These are phyloP conservation scores for Zoanthus gigantus DNA, from an alignment of 92 coral and sea anemone genomes.

Conservation along the genomic window DNA sequence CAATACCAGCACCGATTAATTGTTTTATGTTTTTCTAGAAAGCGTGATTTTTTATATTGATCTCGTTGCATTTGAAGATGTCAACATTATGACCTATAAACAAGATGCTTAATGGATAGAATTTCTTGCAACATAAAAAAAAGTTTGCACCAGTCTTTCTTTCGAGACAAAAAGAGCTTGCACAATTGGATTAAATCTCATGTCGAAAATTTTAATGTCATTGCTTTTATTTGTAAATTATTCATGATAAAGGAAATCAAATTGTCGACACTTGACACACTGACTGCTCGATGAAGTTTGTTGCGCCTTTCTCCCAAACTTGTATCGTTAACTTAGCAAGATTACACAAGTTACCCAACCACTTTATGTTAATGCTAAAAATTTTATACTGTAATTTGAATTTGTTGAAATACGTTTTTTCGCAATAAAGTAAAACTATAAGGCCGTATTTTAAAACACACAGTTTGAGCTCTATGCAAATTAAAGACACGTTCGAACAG, in stretches of 20 bases:
- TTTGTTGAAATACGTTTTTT: not conserved
- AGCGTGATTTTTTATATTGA: constrained; percentile 49
- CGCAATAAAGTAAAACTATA: constrained; percentile 13
- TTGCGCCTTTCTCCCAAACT: not conserved
- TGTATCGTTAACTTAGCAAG: constrained; percentile 1
- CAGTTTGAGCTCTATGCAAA: constrained; percentile 42
- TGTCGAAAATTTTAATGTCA: constrained; percentile 9
- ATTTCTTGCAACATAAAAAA: constrained; percentile 8
- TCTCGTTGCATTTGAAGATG: constrained; percentile 27
- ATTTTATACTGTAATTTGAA: not conserved
- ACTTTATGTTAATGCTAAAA: not conserved
- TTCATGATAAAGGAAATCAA: constrained; percentile 38
- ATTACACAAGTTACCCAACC: not conserved
- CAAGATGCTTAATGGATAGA: constrained; percentile 38
- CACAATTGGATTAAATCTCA: not conserved
- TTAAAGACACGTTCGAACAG: constrained; percentile 21
- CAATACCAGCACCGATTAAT: constrained; percentile 21
- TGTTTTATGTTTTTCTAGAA: constrained; percentile 29
- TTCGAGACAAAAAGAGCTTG: not conserved
- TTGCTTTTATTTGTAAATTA: constrained; percentile 29
- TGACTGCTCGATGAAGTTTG: not conserved
- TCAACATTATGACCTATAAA: constrained; percentile 44
- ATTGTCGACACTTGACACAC: constrained; percentile 27
- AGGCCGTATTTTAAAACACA: constrained; percentile 2
- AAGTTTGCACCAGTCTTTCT: constrained; percentile 14